phyloP scores from a whole-genome alignment of 2,888 invertebrate genomes.

The Philereme vetulata region DNA sequence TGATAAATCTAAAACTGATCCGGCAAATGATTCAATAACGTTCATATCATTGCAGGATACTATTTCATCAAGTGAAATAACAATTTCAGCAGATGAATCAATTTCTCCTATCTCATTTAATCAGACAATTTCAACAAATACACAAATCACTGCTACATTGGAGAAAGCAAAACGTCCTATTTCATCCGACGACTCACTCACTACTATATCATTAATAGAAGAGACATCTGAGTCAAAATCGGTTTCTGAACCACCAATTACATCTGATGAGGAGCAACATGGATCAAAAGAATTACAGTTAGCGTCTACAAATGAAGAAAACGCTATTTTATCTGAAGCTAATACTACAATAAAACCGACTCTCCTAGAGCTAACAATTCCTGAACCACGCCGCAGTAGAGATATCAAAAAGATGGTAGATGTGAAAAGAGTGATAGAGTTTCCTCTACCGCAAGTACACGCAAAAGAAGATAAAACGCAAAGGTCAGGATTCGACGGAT shows the following conservation, averaged over 20 bases:
- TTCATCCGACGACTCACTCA: slow-evolving; percentile 8
- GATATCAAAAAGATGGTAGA: slow-evolving; percentile 45
- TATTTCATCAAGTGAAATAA: neutral
- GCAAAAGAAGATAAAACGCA: slow-evolving; percentile 27
- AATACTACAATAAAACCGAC: slow-evolving; percentile 22
- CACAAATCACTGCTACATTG: slow-evolving; percentile 5
- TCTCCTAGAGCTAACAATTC: slow-evolving; percentile 36
- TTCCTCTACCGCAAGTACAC: slow-evolving; percentile 78
- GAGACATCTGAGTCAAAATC: slow-evolving; percentile 2
- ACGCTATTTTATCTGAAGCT: neutral
- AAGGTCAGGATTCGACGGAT: slow-evolving; percentile 81
- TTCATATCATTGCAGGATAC: neutral
- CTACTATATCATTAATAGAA: slow-evolving; percentile 9
- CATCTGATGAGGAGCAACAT: neutral
- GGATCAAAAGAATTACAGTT: no score
- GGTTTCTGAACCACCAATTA: neutral
- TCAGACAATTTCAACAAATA: slow-evolving; percentile 11
- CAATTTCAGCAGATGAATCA: neutral
- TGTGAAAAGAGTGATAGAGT: slow-evolving; percentile 79
- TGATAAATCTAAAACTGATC: neutral
- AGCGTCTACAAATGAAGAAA: slow-evolving; percentile 11
- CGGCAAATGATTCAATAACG: slow-evolving; percentile 7
- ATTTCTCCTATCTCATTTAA: slow-evolving; percentile 2
- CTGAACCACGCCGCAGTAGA: slow-evolving; percentile 39
- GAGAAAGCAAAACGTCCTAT: slow-evolving; percentile 1